A percentile compares a stretch with the other conserved stretches of the same genome.
These are phyloP conservation scores for Notamacropus eugenii DNA, from an alignment of 2,797 vertebrate species.

Conservation along the genomic window DNA sequence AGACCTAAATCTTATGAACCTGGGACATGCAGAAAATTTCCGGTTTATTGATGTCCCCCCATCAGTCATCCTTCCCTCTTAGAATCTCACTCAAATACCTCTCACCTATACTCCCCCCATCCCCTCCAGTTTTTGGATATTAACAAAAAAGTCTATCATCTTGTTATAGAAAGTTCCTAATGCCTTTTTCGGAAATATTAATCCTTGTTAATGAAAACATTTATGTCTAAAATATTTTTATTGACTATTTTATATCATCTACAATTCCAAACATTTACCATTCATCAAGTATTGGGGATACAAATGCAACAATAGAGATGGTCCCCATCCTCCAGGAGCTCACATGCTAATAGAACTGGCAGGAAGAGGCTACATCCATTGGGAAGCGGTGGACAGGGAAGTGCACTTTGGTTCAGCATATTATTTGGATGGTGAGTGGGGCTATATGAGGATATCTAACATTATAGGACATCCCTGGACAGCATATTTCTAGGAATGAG, in stretches of 20 bases:
- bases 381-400: background rate
- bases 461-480: background rate
- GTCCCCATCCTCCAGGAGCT: too few relatives aligned
- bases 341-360: too few relatives aligned
- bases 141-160: background rate
- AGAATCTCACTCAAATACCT: background rate
- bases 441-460: background rate
- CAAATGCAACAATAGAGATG: background rate
- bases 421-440: background rate
- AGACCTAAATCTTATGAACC: background rate
- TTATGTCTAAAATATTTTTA: background rate
- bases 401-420: background rate
- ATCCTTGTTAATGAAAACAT: background rate
- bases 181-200: background rate
- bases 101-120: background rate
- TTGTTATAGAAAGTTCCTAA: too few relatives aligned
- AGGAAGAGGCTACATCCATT: too few relatives aligned
- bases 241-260: background rate
- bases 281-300: background rate
- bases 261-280: background rate
- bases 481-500: background rate
- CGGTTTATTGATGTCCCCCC: background rate
- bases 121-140: too few relatives aligned
- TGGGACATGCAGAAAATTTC: background rate
- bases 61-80: background rate